These are phyloP conservation scores for Callinectes sapidus DNA, from an alignment of 2,888 invertebrate species.

Conservation along the genomic window DNA sequence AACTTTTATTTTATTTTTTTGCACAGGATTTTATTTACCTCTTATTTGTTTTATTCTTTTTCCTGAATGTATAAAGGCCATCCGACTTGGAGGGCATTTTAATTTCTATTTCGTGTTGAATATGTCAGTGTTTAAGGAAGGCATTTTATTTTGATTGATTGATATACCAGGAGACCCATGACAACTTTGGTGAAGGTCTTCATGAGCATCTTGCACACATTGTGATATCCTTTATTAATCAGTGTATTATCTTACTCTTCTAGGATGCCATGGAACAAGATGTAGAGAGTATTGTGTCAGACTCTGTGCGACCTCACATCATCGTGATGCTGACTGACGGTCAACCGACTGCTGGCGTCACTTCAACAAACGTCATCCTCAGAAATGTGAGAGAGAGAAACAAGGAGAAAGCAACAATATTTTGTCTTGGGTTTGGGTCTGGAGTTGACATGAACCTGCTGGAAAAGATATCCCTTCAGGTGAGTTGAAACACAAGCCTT, in stretches of 20 bases:
- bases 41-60: background rate
- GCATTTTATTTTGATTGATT: background rate
- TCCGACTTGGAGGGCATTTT: constrained; percentile 5
- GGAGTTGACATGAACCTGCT: constrained; percentile 80
- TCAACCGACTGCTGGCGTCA: constrained; percentile 75
- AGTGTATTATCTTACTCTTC: background rate
- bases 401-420: constrained; percentile 78
- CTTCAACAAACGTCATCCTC: constrained; percentile 74
- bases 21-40: background rate
- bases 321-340: constrained; percentile 77
- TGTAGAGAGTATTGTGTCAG: constrained; percentile 40
- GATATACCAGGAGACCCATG: background rate
- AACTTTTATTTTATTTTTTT: background rate
- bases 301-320: constrained; percentile 64
- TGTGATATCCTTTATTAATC: background rate
- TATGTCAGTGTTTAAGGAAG: constrained; percentile 4
- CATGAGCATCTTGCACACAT: background rate
- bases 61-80: background rate
- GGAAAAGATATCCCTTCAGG: constrained; percentile 68
- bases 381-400: constrained; percentile 73
- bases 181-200: background rate
- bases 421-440: constrained; percentile 83
- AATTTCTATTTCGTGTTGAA: background rate
- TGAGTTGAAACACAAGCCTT: background rate
- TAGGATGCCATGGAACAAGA: constrained; percentile 54